Evolutionary conservation across 2,113 vertebrate species (phyloP), one percentile per base, ranked within the genome.

Genomic region (Petromus typicus): DNA sequence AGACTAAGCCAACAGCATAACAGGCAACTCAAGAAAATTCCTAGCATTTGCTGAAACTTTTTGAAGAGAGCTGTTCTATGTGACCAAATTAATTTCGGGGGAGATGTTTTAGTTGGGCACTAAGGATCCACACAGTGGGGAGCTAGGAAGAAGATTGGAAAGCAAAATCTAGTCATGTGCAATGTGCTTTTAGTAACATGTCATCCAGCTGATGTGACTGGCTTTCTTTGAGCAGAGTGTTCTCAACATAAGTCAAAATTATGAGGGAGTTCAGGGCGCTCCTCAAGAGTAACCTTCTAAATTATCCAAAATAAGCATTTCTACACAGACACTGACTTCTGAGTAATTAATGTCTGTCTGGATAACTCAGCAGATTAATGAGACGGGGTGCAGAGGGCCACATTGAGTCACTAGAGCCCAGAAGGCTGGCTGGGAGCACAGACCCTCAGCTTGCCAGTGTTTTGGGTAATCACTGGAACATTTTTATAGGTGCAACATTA

Each of bases 241-340:
- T 96, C 80, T 90, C 93, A 89, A 59, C 54, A 22, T 78, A 95
- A 94, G 30, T 97, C 76, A 84, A 93, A 95, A 94, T 95, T 76
- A 83, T 85, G 56, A 86, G 73, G 90, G 37, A 95, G 89, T 95
- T 96, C 94, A 92, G 66, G 43, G 51, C 67, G 43, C 89, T 96
- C 93, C 82, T 96, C 86, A 90, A 94, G 54, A 96, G 90, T 95
- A 93, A 92, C 91, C 30, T 87, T 93, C 69, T 86, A 89, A 94
- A 89, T 96, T 96, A 86, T 96, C 96, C 94, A 97, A 96, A 96
- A 91, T 93, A 97, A 97, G 94, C 97, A 96, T 93, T 97, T 89
- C 84, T 32, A 94, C 7, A n/a, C 67, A 92, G 83, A 45, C 86
- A 92, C 93, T 96, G 91, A 96, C 93, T 93, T 96, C 86, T 66